These are phyloP conservation scores for Lethenteron reissneri DNA, from an alignment of 2,113 vertebrate genomes.

Conservation along the genomic window DNA sequence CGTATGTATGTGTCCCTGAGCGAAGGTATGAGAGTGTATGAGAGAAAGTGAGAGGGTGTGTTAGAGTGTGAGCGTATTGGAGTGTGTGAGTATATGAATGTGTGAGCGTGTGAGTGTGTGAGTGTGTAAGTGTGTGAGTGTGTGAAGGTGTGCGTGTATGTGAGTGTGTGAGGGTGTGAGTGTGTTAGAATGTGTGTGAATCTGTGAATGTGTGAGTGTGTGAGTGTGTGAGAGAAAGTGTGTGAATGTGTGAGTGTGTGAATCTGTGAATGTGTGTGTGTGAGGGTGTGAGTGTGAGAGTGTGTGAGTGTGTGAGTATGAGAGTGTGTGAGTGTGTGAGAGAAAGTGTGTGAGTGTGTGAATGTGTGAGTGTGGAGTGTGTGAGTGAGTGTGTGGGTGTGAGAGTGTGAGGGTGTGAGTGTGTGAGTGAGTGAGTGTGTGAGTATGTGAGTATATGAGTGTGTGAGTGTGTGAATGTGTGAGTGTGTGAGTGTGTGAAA, in stretches of 20 bases:
- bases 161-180: too few relatives aligned
- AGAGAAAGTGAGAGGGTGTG: not conserved
- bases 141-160: not conserved
- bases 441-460: not conserved
- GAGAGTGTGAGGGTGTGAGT: not conserved
- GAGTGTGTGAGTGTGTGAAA: too few relatives aligned
- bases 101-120: not conserved
- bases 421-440: not conserved
- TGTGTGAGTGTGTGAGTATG: too few relatives aligned
- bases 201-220: not conserved
- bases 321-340: not conserved
- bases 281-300: not conserved
- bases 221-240: not conserved
- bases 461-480: not conserved
- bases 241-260: not conserved
- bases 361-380: not conserved
- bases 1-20: not conserved
- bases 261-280: not conserved
- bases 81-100: not conserved
- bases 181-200: too few relatives aligned
- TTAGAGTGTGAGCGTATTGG: not conserved
- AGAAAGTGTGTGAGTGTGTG: conserved; percentile 2
- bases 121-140: not conserved
- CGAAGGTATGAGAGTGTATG: not conserved
- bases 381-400: not conserved